These are phyloP conservation scores for Noctua fimbriata DNA, from an alignment of 2,888 invertebrate genomes.

Conservation along the genomic window DNA sequence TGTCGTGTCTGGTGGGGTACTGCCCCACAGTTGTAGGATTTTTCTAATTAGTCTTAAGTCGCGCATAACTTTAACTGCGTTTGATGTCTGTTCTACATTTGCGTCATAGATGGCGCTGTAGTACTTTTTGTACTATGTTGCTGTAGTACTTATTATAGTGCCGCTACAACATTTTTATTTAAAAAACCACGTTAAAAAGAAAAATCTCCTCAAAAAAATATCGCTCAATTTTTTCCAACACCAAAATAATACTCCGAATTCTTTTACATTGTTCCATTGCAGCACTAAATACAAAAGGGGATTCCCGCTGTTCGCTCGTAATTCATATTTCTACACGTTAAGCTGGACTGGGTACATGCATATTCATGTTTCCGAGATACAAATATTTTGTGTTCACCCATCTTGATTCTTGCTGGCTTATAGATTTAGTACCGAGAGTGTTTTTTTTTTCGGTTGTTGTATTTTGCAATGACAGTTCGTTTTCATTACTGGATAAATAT, in stretches of 20 bases:
- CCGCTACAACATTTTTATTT: not conserved
- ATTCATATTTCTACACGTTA: conserved; percentile 61
- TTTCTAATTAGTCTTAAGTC: no score
- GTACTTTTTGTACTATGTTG: no score
- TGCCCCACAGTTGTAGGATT: no score
- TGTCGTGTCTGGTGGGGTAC: no score
- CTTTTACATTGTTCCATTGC: conserved; percentile 48
- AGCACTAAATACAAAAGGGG: conserved; percentile 46
- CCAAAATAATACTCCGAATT: conserved; percentile 29
- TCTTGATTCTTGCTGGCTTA: conserved; percentile 60
- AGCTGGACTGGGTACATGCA: conserved; percentile 62
- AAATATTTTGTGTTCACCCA: conserved; percentile 65
- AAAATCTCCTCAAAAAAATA: not conserved
- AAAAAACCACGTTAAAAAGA: not conserved
- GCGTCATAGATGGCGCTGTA: no score
- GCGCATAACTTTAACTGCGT: no score
- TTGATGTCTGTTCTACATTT: no score
- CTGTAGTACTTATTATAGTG: no score
- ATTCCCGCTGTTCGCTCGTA: conserved; percentile 48
- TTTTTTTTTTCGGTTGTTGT: conserved; percentile 25
- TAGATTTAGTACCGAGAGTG: conserved; percentile 52
- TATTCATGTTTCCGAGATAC: conserved; percentile 69
- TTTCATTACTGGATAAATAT: not conserved
- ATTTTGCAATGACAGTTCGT: not conserved
- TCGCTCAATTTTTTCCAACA: not conserved